A percentile compares a stretch with the other conserved stretches of the same genome.
phyloP scores from a whole-genome alignment of 2,888 invertebrate genomes.

The Pardosa pseudoannulata region DNA sequence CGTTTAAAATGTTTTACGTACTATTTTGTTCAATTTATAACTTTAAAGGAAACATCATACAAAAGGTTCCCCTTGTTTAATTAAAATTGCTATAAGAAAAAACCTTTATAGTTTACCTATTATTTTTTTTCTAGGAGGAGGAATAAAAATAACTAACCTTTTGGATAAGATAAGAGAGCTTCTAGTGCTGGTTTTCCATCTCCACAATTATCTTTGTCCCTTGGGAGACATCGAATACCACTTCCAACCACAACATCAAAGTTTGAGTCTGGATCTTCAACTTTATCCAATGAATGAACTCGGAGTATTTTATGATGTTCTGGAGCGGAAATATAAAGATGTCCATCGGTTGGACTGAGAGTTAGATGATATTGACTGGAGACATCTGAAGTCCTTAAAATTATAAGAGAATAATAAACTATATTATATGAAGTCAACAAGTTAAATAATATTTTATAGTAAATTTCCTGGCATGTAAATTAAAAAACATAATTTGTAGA shows the following conservation, averaged over 20 bases:
- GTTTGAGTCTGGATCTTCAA: slow-evolving; percentile 90
- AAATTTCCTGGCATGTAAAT: too few species aligned
- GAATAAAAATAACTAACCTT: slow-evolving; percentile 81
- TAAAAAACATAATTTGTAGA: too few species aligned
- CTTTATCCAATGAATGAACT: slow-evolving; percentile 89
- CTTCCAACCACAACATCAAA: slow-evolving; percentile 97
- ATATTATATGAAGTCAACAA: too few species aligned
- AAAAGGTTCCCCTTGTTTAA: too few species aligned
- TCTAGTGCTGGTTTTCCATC: slow-evolving; percentile 94
- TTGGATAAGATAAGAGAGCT: slow-evolving; percentile 96
- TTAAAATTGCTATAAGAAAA: too few species aligned
- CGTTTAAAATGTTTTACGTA: too few species aligned
- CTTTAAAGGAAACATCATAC: too few species aligned
- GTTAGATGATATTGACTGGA: slow-evolving; percentile 98
- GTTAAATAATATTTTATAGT: too few species aligned
- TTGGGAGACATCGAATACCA: slow-evolving; percentile 93
- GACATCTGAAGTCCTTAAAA: slow-evolving; percentile 81
- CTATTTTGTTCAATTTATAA: too few species aligned
- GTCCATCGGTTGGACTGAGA: slow-evolving; percentile 93
- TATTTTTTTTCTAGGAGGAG: too few species aligned
- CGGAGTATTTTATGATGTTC: slow-evolving; percentile 95
- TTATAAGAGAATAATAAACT: too few species aligned
- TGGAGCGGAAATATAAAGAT: slow-evolving; percentile 95
- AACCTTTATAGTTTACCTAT: too few species aligned
- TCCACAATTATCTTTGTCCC: slow-evolving; percentile 96